A percentile compares a stretch with the other conserved stretches of the same genome.
Conservation (phyloP, 2,797 vertebrate genomes). For the Lemur catta region DNA sequence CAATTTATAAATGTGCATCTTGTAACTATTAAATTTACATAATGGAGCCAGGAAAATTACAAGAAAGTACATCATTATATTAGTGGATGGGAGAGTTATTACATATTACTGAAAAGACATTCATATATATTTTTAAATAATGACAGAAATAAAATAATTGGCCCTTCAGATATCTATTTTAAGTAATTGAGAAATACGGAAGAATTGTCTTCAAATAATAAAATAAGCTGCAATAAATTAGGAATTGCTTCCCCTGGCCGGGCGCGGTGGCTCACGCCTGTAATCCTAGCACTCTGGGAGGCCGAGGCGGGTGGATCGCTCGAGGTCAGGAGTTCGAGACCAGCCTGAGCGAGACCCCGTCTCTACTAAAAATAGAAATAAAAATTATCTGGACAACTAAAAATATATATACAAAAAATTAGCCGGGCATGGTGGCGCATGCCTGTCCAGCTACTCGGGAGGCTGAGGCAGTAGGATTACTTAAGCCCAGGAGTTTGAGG, state of each 20-base stretch:
- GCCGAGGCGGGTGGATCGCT: too few relatives aligned
- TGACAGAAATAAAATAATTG: slow-evolving; percentile 36
- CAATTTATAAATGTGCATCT: not conserved
- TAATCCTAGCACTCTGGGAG: too few relatives aligned
- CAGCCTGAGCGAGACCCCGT: too few relatives aligned
- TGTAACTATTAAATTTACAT: not conserved
- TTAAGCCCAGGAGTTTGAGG: too few relatives aligned
- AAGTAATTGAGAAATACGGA: slow-evolving; percentile 27
- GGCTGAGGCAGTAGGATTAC: too few relatives aligned
- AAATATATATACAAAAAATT: too few relatives aligned
- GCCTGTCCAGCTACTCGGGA: too few relatives aligned
- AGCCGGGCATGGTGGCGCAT: too few relatives aligned
- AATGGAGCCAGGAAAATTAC: not conserved
- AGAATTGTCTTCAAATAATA: not conserved
- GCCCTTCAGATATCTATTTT: not conserved
- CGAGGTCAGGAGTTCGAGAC: too few relatives aligned
- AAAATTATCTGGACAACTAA: too few relatives aligned
- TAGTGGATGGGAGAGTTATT: not conserved
- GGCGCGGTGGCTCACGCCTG: too few relatives aligned
- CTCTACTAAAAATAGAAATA: too few relatives aligned
- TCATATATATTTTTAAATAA: slow-evolving; percentile 12
- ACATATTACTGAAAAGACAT: not conserved
- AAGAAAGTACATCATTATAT: not conserved
- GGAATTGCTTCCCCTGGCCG: not conserved
- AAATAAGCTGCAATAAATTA: not conserved